These are phyloP conservation scores for Acrobasis repandana DNA, from an alignment of 2,888 invertebrate genomes.

Conservation along the genomic window DNA sequence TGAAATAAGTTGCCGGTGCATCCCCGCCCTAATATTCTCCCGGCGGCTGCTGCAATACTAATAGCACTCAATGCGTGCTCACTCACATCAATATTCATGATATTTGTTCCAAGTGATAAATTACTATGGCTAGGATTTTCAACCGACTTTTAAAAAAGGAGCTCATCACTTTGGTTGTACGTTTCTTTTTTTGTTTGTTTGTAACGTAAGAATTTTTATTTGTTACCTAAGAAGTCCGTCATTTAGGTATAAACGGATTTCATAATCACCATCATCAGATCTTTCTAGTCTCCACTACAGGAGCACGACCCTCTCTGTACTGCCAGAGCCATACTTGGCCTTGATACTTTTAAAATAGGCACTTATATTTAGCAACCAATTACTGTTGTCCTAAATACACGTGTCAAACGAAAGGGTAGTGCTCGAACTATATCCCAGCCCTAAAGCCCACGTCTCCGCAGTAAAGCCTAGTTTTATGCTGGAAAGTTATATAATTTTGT, in stretches of 20 bases:
- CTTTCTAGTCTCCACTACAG: too few species aligned
- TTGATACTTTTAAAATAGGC: too few species aligned
- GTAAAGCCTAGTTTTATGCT: conserved; percentile 59
- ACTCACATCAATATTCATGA: conserved; percentile 20
- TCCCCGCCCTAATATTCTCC: conserved; percentile 5
- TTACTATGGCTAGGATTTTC: neutral
- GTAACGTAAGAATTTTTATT: too few species aligned
- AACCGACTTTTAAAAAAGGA: neutral
- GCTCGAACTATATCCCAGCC: neutral
- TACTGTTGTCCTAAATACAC: neutral
- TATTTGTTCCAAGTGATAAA: neutral
- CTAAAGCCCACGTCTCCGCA: conserved; percentile 23
- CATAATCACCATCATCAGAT: too few species aligned
- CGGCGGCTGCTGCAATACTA: conserved; percentile 19
- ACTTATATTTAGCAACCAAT: neutral
- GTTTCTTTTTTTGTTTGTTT: too few species aligned
- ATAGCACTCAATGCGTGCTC: conserved; percentile 19
- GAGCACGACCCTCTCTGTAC: too few species aligned
- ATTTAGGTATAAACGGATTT: too few species aligned
- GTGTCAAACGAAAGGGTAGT: neutral
- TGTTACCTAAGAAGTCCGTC: too few species aligned
- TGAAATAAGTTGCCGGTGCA: neutral
- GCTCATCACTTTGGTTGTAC: neutral
- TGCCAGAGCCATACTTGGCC: too few species aligned
- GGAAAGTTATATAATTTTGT: conserved; percentile 25